Conservation (phyloP, 1,140 invertebrate genomes). For the Pygmarrhopalites habei region DNA sequence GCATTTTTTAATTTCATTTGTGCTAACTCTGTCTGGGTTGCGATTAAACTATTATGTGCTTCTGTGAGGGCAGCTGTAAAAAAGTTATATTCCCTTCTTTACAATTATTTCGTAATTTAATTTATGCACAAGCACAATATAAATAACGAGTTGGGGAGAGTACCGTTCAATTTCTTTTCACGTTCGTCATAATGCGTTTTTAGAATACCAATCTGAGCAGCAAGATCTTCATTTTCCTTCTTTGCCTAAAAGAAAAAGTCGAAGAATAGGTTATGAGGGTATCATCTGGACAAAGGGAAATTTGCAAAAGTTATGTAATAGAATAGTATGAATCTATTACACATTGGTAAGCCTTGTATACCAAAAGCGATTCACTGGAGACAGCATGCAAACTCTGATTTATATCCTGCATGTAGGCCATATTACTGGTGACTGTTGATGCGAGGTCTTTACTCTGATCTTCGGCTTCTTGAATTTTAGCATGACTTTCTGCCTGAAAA, state of each 20-base stretch:
- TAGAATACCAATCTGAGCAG: constrained; percentile 17
- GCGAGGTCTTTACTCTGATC: constrained; percentile 27
- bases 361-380: constrained; percentile 20
- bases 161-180: too few species aligned
- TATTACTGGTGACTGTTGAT: constrained; percentile 26
- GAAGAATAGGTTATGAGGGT: too few species aligned
- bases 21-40: constrained; percentile 25
- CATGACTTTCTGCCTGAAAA: constrained; percentile 24
- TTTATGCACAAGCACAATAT: too few species aligned
- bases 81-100: too few species aligned
- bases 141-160: too few species aligned
- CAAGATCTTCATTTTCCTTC: constrained; percentile 33
- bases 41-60: constrained; percentile 12
- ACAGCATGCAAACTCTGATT: constrained; percentile 21
- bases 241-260: constrained; percentile 26
- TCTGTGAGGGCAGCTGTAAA: constrained; percentile 7
- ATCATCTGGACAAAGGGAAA: too few species aligned
- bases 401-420: constrained; percentile 32
- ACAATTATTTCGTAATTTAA: too few species aligned
- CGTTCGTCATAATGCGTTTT: constrained; percentile 30
- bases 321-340: too few species aligned
- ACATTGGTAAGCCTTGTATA: too few species aligned
- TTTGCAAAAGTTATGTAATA: constrained; percentile 2
- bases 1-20: constrained; percentile 27
- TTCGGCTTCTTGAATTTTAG: constrained; percentile 30